These are phyloP conservation scores for Carollia perspicillata DNA, from an alignment of 2,113 vertebrate genomes.

Conservation along the genomic window DNA sequence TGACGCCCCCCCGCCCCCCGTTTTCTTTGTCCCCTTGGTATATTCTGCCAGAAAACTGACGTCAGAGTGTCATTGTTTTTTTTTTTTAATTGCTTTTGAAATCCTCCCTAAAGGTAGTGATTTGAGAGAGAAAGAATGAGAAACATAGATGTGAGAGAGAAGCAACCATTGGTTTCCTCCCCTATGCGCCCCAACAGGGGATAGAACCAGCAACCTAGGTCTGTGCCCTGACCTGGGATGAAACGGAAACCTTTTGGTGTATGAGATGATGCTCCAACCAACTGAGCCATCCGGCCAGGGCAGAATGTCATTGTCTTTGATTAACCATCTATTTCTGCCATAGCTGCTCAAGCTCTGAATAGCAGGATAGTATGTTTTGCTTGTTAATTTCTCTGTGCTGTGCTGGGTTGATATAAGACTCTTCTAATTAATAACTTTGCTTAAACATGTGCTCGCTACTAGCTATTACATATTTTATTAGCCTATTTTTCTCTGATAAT, in stretches of 20 bases:
- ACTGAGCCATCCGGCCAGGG: neutral
- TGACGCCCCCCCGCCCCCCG: neutral
- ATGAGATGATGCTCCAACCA: neutral
- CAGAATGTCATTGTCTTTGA: neutral
- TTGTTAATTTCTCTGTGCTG: conserved; percentile 29
- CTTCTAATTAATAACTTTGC: conserved; percentile 46
- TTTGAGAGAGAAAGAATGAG: neutral
- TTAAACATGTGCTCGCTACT: conserved; percentile 6
- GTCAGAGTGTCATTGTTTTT: neutral
- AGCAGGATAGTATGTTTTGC: conserved; percentile 32
- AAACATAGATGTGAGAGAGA: neutral
- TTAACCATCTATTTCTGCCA: conserved; percentile 35
- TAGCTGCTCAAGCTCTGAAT: conserved; percentile 10
- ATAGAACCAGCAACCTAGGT: neutral
- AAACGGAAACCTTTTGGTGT: neutral
- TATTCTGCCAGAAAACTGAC: conserved; percentile 16
- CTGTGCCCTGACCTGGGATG: neutral
- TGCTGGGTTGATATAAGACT: conserved; percentile 1
- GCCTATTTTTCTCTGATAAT: conserved; percentile 33
- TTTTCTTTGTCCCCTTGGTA: neutral
- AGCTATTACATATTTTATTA: conserved; percentile 42
- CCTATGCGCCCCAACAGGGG: neutral
- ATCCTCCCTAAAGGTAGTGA: neutral
- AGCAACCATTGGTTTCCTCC: neutral
- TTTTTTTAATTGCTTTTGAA: neutral